phyloP scores from a whole-genome alignment of 2,888 invertebrate genomes.

The Entomobrya proxima region DNA sequence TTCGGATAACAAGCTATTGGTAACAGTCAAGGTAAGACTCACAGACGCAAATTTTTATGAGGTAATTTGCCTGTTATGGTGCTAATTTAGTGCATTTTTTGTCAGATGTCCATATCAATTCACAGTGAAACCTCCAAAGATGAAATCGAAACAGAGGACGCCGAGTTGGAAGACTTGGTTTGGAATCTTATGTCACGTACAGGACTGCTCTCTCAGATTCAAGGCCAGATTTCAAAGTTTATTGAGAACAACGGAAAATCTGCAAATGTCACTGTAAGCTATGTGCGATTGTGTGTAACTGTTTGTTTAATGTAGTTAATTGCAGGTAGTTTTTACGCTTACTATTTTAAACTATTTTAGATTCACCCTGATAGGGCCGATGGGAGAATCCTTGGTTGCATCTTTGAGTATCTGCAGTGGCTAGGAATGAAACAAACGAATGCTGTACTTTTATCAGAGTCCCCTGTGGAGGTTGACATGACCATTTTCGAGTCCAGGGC shows the following conservation, averaged over 20 bases:
- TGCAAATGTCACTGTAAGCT: constrained; percentile 58
- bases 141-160: constrained; percentile 64
- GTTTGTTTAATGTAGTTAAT: background rate
- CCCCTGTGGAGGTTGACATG: constrained; percentile 68
- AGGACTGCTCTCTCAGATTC: constrained; percentile 71
- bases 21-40: no score
- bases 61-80: background rate
- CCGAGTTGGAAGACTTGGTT: constrained; percentile 69
- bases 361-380: constrained; percentile 65
- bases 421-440: constrained; percentile 73
- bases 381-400: constrained; percentile 59
- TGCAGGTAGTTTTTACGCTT: background rate
- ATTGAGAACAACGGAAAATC: constrained; percentile 70
- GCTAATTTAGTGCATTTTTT: background rate
- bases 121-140: constrained; percentile 60
- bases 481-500: constrained; percentile 35
- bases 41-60: no score
- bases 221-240: constrained; percentile 72
- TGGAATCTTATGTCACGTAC: constrained; percentile 70
- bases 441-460: constrained; percentile 69
- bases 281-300: background rate
- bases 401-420: constrained; percentile 75
- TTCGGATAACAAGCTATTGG: no score
- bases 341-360: constrained; percentile 40
- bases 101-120: constrained; percentile 54